Evolutionary conservation across 2,888 invertebrate genomes (phyloP), one percentile per base, ranked within the genome.

Genomic region (Chloroclystis v-ata): DNA sequence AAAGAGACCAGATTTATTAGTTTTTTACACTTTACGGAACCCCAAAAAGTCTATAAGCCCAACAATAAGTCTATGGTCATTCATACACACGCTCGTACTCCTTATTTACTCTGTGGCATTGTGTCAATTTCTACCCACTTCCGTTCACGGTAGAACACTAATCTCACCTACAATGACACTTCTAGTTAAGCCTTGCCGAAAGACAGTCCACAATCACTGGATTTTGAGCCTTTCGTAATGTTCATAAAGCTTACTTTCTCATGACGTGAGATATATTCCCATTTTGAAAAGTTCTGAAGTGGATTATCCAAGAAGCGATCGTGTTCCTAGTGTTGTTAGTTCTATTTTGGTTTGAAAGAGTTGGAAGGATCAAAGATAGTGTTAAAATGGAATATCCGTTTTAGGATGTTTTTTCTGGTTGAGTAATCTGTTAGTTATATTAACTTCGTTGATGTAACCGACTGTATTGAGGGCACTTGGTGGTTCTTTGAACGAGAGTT

Each of bases 61-160:
- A 51, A 46, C 49, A 51, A 49, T 45, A 39, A 43, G 33, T 43
- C 39, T 30, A 56, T 60, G 54, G 53, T 20, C 20, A 60, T 60
- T 54, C 54, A 45, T 52, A 56, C 72, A 66, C 69, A 72, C 75
- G 72, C 63, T 59, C 58, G 63, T 63, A 68, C 67, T 75, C 75
- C 69, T 56, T 70, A 65, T 69, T 50, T 50, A 50, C 41, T 44
- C 24, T 43, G 29, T 37, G 11, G 24, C 54, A 72, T 75, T 75
- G 69, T 78, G 70, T 67, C 62, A 72, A 35, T 24, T 35, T 56
- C 52, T 60, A 51, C 3, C 63, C 65, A 72, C 74, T 82, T 83
- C 83, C 82, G 80, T 71, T 78, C 70, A 56, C 75, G 52, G 55
- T 56, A 58, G 58, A 61, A 64, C 66, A 71, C 75, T 80, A 81